These are phyloP conservation scores for Pelecanus crispus DNA, from an alignment of 2,113 vertebrate genomes.

Conservation along the genomic window DNA sequence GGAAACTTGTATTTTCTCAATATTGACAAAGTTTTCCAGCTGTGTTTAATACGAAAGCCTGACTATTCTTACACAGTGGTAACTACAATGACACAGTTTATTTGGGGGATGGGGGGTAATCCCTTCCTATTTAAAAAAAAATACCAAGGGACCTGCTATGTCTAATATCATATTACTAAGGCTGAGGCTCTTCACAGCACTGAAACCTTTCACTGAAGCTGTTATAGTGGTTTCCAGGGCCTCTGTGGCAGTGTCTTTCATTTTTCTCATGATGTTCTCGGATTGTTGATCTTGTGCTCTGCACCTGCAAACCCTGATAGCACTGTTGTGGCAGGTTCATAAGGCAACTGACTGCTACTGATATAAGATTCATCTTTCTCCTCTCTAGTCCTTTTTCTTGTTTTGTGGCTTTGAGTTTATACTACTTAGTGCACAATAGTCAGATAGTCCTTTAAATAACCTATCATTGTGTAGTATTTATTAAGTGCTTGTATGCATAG, in stretches of 20 bases:
- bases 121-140: background rate
- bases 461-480: background rate
- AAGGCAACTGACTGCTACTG: background rate
- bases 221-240: background rate
- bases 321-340: background rate
- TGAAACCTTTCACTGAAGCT: background rate
- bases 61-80: background rate
- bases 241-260: background rate
- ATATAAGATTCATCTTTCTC: background rate
- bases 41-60: background rate
- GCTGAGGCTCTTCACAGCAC: background rate
- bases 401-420: background rate
- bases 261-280: background rate
- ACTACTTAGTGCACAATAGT: background rate
- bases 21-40: background rate
- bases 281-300: background rate
- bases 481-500: background rate
- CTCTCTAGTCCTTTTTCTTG: background rate
- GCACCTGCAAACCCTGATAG: background rate
- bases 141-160: no score
- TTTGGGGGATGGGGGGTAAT: background rate
- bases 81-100: background rate
- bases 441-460: background rate
- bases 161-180: no score
- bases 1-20: background rate